These are phyloP conservation scores for Lycaena phlaeas DNA, from an alignment of 2,888 invertebrate species.

Conservation along the genomic window DNA sequence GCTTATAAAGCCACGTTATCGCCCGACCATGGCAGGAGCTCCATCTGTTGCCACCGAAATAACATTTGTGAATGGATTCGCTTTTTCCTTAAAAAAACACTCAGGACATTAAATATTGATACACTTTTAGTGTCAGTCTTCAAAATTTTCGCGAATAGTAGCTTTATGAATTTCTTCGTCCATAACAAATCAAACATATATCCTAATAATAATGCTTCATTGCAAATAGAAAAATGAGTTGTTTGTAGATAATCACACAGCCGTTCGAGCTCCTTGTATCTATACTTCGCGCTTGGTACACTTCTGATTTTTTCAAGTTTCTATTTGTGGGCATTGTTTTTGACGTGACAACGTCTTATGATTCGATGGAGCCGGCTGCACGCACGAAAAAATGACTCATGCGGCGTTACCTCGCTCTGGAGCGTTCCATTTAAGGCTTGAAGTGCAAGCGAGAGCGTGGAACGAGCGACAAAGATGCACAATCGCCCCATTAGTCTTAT, in stretches of 20 bases:
- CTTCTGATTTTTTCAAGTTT: too few species aligned
- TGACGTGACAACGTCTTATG: too few species aligned
- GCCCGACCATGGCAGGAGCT: constrained; percentile 29
- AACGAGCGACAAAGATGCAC: too few species aligned
- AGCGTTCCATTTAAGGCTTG: too few species aligned
- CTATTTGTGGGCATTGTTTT: too few species aligned
- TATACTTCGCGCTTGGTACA: too few species aligned
- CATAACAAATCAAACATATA: constrained; percentile 13
- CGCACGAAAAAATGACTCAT: too few species aligned
- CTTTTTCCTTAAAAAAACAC: constrained; percentile 13
- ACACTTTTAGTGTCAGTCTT: constrained; percentile 33
- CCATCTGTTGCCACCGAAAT: constrained; percentile 29
- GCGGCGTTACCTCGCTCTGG: too few species aligned
- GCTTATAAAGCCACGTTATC: constrained; percentile 30
- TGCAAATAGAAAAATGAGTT: constrained; percentile 29
- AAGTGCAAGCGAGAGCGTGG: too few species aligned
- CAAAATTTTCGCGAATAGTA: constrained; percentile 32
- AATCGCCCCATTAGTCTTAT: too few species aligned
- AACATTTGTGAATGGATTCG: constrained; percentile 23
- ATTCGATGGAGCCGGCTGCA: too few species aligned
- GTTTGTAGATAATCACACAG: constrained; percentile 14
- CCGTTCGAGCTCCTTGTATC: constrained; percentile 29
- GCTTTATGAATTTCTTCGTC: constrained; percentile 30
- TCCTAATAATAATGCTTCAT: constrained; percentile 18
- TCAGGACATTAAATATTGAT: constrained; percentile 23